These are phyloP conservation scores for Clytia hemisphaerica DNA, from an alignment of 30 jellyfish, hydroid and myxozoan species.

Conservation along the genomic window DNA sequence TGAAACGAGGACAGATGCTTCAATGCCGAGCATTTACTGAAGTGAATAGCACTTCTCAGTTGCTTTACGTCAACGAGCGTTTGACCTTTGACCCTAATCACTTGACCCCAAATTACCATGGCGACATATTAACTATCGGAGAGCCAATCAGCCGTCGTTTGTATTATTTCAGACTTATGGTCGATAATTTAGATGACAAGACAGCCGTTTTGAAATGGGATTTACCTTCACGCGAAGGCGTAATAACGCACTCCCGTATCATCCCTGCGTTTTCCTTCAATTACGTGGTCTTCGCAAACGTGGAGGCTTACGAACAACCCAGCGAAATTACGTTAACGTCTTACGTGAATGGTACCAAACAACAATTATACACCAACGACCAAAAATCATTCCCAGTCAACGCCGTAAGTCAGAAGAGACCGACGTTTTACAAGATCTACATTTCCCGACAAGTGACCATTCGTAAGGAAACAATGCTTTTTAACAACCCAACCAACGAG, in stretches of 20 bases:
- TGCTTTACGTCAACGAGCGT: no score
- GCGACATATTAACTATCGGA: no score
- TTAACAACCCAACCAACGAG: slow-evolving; percentile 5
- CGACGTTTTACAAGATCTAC: not conserved
- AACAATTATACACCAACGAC: not conserved
- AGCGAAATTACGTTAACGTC: not conserved
- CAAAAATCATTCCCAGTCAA: not conserved
- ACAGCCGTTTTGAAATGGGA: not conserved
- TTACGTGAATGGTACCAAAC: not conserved
- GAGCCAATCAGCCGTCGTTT: no score
- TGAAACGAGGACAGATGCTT: no score
- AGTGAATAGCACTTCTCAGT: no score
- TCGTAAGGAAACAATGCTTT: not conserved
- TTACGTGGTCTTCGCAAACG: not conserved
- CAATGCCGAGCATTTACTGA: no score
- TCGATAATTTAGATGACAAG: not conserved
- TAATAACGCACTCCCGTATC: not conserved
- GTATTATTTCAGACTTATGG: not conserved
- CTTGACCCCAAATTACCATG: no score
- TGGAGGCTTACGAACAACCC: not conserved
- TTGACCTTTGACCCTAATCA: no score
- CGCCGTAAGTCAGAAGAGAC: not conserved
- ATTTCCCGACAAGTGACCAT: not conserved
- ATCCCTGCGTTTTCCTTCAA: slow-evolving; percentile 4
- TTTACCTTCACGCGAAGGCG: no score